Conservation (phyloP, 2,113 vertebrate genomes). For the Gadus chalcogrammus region DNA sequence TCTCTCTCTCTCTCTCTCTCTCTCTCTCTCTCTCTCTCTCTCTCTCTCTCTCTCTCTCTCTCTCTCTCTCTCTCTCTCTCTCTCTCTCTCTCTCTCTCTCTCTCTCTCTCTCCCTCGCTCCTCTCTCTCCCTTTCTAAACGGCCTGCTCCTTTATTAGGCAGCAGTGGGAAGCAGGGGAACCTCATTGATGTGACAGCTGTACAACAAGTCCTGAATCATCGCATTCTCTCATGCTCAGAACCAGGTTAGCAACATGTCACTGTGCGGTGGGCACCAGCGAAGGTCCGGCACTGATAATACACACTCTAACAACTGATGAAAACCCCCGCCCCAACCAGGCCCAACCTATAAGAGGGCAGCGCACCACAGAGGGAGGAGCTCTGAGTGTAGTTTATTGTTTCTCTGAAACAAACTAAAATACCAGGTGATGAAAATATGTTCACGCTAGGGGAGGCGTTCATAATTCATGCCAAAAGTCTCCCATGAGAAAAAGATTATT, state of each 20-base stretch:
- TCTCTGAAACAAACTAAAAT: too few relatives aligned
- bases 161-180: slow-evolving; percentile 8
- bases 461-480: too few relatives aligned
- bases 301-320: slow-evolving; percentile 19
- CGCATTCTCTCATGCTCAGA: slow-evolving; percentile 27
- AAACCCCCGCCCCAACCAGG: not conserved
- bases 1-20: too few relatives aligned
- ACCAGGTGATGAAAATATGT: too few relatives aligned
- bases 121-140: not conserved
- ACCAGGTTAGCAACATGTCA: slow-evolving; percentile 32
- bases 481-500: too few relatives aligned
- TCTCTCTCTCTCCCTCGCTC: too few relatives aligned
- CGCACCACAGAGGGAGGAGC: not conserved
- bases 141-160: slow-evolving; percentile 4
- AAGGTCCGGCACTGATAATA: slow-evolving; percentile 20
- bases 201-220: slow-evolving; percentile 46
- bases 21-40: too few relatives aligned
- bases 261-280: slow-evolving; percentile 3
- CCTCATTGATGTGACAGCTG: slow-evolving; percentile 37
- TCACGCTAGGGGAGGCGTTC: too few relatives aligned
- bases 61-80: too few relatives aligned
- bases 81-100: too few relatives aligned
- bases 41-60: too few relatives aligned
- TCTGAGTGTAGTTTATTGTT: not conserved
- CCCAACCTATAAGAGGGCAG: not conserved